Percentiles rank a stretch among this genome's conserved stretches.
These are phyloP conservation scores for Brachymystax lenok DNA, from an alignment of 2,797 vertebrate species.

Conservation along the genomic window DNA sequence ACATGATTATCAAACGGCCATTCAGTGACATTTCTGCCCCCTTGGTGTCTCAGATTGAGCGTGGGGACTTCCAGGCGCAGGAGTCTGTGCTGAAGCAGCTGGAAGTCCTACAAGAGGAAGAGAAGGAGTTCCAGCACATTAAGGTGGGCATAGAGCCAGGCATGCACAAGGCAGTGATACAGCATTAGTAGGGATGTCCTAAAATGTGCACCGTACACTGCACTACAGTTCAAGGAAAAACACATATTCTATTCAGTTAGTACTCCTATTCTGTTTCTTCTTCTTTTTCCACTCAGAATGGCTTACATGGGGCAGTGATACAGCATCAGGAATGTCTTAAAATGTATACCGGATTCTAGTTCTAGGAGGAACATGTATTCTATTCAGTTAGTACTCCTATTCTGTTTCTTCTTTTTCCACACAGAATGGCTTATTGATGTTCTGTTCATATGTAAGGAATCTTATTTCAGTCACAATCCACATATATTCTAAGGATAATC, in stretches of 20 bases:
- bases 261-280: background rate
- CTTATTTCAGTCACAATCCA: no score
- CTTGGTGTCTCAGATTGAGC: slow-evolving; percentile 76
- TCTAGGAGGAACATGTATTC: background rate
- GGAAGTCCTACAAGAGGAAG: slow-evolving; percentile 89
- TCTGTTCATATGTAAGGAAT: no score
- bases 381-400: background rate
- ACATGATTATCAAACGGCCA: background rate
- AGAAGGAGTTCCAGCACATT: slow-evolving; percentile 90
- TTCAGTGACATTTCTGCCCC: background rate
- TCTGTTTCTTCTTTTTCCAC: background rate
- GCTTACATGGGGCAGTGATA: background rate
- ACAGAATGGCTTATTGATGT: no score
- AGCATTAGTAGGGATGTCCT: background rate
- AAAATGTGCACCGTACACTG: background rate
- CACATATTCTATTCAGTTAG: background rate
- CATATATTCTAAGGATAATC: no score
- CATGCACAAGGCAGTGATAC: background rate
- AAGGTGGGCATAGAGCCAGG: slow-evolving; percentile 73
- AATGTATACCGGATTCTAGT: no score
- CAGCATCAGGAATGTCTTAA: background rate
- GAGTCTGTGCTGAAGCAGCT: slow-evolving; percentile 89
- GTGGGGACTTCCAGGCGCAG: slow-evolving; percentile 85
- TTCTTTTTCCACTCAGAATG: no score
- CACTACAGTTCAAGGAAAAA: background rate